Conservation (phyloP, 2,113 vertebrate species). For the Axis porcinus region DNA sequence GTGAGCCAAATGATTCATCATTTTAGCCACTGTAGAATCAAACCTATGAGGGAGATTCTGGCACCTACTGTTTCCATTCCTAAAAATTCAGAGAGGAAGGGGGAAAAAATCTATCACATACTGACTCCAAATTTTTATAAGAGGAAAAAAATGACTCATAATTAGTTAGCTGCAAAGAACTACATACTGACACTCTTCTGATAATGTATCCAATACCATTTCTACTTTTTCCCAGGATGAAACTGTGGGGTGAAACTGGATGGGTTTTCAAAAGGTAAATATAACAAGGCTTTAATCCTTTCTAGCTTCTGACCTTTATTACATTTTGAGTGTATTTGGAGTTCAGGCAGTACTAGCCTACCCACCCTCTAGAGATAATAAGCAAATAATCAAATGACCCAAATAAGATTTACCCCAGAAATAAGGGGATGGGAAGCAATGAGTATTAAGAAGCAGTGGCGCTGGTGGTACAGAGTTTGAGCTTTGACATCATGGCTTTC, state of each 20-base stretch:
- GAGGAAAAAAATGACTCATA: neutral
- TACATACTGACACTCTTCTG: neutral
- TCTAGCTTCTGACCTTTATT: constrained; percentile 52
- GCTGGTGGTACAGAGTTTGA: neutral
- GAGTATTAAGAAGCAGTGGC: neutral
- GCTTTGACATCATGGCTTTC: neutral
- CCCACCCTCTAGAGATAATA: constrained; percentile 38
- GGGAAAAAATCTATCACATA: neutral
- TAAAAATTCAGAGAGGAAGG: neutral
- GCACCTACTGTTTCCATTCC: neutral
- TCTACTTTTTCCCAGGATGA: neutral
- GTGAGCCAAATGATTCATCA: neutral
- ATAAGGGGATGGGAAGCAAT: neutral
- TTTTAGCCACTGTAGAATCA: neutral
- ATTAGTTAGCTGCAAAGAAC: neutral
- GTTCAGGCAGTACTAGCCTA: constrained; percentile 8
- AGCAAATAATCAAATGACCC: constrained; percentile 62
- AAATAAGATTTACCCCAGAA: constrained; percentile 42
- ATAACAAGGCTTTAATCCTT: constrained; percentile 45
- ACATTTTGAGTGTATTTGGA: constrained; percentile 57
- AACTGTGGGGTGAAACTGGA: constrained; percentile 14
- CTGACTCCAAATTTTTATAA: neutral
- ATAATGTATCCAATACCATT: neutral
- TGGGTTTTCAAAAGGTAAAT: constrained; percentile 46
- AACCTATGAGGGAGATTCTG: neutral